Evolutionary conservation across 2,888 invertebrate genomes (phyloP).

Genomic region (Limulus polyphemus): DNA sequence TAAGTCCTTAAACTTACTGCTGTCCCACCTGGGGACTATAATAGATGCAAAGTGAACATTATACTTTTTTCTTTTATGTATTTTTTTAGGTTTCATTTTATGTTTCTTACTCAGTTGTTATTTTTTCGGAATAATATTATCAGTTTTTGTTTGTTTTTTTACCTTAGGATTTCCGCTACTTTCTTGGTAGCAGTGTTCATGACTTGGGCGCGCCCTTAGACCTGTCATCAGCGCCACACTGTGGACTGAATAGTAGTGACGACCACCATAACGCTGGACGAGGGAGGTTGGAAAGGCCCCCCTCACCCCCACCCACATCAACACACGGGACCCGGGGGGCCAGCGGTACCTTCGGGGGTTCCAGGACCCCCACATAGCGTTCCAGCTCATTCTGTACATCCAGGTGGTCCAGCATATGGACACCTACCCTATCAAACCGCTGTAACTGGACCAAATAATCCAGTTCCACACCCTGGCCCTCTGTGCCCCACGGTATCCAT

Average conservation of each 20-base stretch:
- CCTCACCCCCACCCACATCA: background rate
- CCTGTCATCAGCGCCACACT: too few species aligned
- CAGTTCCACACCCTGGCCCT: slow-evolving; percentile 11
- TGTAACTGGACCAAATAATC: background rate
- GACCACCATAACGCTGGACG: background rate
- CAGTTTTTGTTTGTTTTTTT: too few species aligned
- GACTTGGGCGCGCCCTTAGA: too few species aligned
- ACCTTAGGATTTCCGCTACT: too few species aligned
- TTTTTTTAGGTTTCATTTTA: too few species aligned
- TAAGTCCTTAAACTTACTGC: too few species aligned
- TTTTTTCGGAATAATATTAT: too few species aligned
- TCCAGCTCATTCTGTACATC: slow-evolving; percentile 11
- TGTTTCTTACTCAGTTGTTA: too few species aligned
- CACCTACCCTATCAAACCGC: background rate
- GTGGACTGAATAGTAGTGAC: background rate
- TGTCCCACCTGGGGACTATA: too few species aligned
- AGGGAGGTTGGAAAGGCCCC: slow-evolving; percentile 2
- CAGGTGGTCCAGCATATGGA: slow-evolving; percentile 9
- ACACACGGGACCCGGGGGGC: slow-evolving; percentile 13
- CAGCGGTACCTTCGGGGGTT: slow-evolving; percentile 9
- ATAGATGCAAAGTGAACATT: too few species aligned
- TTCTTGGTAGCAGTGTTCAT: too few species aligned
- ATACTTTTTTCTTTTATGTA: too few species aligned
- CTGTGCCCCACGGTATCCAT: slow-evolving; percentile 7
- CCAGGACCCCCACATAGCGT: slow-evolving; percentile 33